A percentile compares a stretch with the other conserved stretches of the same genome.
Evolutionary conservation across 1,140 invertebrate genomes (phyloP).

Genomic region (Drosophila burlai): DNA sequence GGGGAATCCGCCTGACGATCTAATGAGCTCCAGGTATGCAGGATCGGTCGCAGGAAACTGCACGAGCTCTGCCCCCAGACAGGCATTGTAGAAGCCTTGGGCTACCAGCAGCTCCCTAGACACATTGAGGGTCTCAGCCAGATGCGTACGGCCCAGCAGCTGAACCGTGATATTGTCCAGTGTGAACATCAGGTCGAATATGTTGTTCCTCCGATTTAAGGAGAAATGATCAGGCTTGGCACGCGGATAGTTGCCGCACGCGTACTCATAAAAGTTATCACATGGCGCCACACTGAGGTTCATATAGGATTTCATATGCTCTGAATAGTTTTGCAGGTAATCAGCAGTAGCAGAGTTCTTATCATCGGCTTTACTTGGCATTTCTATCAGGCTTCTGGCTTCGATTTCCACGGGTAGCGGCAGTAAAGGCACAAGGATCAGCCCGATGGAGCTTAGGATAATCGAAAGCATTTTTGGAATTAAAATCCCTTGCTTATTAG

Average conservation of each 20-base stretch:
- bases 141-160: slow-evolving; percentile 28
- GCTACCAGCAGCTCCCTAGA: slow-evolving; percentile 54
- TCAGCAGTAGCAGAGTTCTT: not conserved
- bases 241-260: slow-evolving; percentile 87
- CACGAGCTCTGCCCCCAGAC: slow-evolving; percentile 60
- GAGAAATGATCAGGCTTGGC: slow-evolving; percentile 50
- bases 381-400: not conserved
- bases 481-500: not conserved
- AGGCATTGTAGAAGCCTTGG: slow-evolving; percentile 68
- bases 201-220: slow-evolving; percentile 49
- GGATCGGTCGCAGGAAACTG: slow-evolving; percentile 57
- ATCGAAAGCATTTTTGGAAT: not conserved
- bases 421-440: not conserved
- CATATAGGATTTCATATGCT: slow-evolving; percentile 86
- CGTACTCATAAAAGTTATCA: slow-evolving; percentile 90
- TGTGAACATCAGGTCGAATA: slow-evolving; percentile 58
- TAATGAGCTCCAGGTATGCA: slow-evolving; percentile 69
- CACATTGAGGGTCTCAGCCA: slow-evolving; percentile 54
- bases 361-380: not conserved
- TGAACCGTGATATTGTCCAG: slow-evolving; percentile 51
- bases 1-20: slow-evolving; percentile 73
- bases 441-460: too few relatives aligned
- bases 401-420: not conserved
- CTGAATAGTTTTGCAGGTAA: slow-evolving; percentile 83
- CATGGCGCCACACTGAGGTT: slow-evolving; percentile 88